phyloP scores from a whole-genome alignment of 2,888 invertebrate genomes.

The Subacronicta megacephala region DNA sequence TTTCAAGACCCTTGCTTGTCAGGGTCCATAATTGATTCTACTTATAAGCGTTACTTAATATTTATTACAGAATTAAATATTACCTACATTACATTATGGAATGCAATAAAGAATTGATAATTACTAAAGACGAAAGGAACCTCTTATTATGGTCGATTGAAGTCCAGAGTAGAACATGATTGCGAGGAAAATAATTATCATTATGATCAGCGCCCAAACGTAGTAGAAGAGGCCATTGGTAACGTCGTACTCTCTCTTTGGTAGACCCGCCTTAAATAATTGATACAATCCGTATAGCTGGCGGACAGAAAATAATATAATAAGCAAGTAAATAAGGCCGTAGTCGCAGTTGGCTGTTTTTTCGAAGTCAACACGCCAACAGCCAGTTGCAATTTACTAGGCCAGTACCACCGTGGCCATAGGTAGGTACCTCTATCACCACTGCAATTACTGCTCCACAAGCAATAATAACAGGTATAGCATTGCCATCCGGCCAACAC shows the following conservation, averaged over 20 bases:
- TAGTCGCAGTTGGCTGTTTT: no score
- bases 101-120: no score
- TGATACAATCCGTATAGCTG: conserved; percentile 80
- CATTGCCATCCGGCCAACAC: conserved; percentile 86
- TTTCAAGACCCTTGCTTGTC: no score
- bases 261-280: conserved; percentile 81
- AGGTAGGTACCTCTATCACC: conserved; percentile 75
- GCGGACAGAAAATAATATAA: conserved; percentile 3
- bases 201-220: conserved; percentile 81
- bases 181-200: conserved; percentile 81
- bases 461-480: conserved; percentile 83
- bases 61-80: no score
- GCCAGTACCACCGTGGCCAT: not conserved
- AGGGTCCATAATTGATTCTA: no score
- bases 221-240: conserved; percentile 84
- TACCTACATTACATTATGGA: no score
- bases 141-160: conserved; percentile 84
- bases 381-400: not conserved
- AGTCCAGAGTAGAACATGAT: conserved; percentile 86
- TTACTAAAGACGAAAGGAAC: conserved; percentile 52
- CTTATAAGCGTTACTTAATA: no score
- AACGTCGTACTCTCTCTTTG: conserved; percentile 80
- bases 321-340: no score
- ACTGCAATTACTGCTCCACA: conserved; percentile 81
- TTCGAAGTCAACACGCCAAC: no score